These are phyloP conservation scores for Phylloscopus whistleri DNA, from an alignment of 2,113 vertebrate genomes.

Conservation along the genomic window DNA sequence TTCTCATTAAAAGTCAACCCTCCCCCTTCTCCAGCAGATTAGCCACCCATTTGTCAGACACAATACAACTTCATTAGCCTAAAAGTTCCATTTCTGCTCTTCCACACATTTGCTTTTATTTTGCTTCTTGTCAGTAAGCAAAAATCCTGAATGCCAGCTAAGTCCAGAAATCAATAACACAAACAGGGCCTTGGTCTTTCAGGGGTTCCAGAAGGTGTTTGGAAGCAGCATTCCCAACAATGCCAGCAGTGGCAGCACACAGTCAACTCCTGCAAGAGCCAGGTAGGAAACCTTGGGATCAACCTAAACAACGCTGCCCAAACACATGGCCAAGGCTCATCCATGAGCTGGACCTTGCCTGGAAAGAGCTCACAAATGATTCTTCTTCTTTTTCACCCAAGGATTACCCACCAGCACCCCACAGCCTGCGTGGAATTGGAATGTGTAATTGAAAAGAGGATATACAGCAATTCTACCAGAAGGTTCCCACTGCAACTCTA, in stretches of 20 bases:
- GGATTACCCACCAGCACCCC: background rate
- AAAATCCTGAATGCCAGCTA: background rate
- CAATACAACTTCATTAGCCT: background rate
- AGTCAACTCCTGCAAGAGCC: background rate
- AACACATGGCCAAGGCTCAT: background rate
- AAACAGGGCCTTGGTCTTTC: background rate
- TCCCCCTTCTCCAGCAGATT: background rate
- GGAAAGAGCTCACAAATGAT: background rate
- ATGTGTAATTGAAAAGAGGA: rapidly evolving
- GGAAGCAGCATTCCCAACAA: background rate
- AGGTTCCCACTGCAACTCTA: background rate
- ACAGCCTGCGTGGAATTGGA: background rate
- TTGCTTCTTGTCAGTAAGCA: background rate
- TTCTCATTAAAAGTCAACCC: slow-evolving; percentile 23
- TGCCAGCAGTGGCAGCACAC: background rate
- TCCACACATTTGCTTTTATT: background rate
- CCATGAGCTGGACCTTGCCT: background rate
- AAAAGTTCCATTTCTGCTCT: background rate
- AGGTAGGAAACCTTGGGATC: background rate
- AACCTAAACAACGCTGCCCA: rapidly evolving
- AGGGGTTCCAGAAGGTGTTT: rapidly evolving
- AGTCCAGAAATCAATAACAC: background rate
- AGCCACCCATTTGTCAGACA: background rate
- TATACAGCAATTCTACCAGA: background rate
- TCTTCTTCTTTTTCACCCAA: background rate